Evolutionary conservation across 2,888 invertebrate genomes (phyloP).

Genomic region (Xylota sylvarum): DNA sequence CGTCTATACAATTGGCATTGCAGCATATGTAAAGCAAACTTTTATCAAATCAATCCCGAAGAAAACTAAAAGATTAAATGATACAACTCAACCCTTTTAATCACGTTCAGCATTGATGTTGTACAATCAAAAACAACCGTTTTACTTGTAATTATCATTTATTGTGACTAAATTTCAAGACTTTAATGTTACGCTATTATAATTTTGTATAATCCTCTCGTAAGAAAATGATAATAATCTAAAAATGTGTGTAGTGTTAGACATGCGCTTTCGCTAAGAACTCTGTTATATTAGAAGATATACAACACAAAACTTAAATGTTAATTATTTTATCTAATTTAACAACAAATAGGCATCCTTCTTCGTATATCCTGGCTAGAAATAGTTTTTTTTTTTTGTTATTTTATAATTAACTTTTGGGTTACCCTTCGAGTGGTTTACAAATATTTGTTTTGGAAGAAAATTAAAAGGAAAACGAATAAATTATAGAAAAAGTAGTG

Average conservation of each 20-base stretch:
- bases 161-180: conserved; percentile 76
- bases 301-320: conserved; percentile 34
- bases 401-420: not conserved
- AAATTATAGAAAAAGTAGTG: not conserved
- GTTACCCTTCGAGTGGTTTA: conserved; percentile 4
- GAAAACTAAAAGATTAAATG: not conserved
- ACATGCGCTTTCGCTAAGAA: conserved; percentile 18
- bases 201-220: conserved; percentile 42
- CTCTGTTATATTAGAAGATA: conserved; percentile 15
- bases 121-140: not conserved
- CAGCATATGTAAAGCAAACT: not conserved
- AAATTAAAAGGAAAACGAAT: conserved; percentile 8
- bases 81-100: not conserved
- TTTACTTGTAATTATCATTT: conserved; percentile 40
- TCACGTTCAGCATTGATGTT: not conserved
- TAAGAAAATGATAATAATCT: conserved; percentile 62
- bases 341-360: conserved; percentile 23
- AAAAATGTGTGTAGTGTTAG: conserved; percentile 42
- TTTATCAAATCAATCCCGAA: no score
- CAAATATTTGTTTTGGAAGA: not conserved
- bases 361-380: not conserved
- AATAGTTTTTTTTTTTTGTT: not conserved
- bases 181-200: conserved; percentile 63
- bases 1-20: not conserved
- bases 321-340: conserved; percentile 41